Conservation (phyloP, 2,797 vertebrate species). For the Myotis findleyi region DNA sequence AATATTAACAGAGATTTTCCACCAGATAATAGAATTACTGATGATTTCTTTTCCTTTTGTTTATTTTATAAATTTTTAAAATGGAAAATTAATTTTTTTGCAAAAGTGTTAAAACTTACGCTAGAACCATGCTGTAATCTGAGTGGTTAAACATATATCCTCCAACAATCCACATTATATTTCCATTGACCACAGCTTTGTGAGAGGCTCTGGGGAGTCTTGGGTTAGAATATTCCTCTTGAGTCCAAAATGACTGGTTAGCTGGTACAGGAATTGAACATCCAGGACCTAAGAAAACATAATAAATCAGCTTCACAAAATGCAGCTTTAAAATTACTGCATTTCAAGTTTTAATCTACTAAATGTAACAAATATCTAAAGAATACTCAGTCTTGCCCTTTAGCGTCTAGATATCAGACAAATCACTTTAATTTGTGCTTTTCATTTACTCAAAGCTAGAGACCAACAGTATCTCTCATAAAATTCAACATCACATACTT, state of each 20-base stretch:
- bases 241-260: constrained; percentile 95
- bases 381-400: constrained; percentile 22
- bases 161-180: constrained; percentile 97
- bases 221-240: constrained; percentile 89
- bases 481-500: constrained; percentile 57
- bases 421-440: constrained; percentile 36
- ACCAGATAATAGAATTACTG: constrained; percentile 25
- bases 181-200: constrained; percentile 93
- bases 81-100: constrained; percentile 44
- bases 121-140: constrained; percentile 95
- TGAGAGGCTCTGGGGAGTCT: constrained; percentile 95
- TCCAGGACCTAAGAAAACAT: constrained; percentile 90
- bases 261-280: constrained; percentile 94
- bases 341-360: constrained; percentile 59
- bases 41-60: constrained; percentile 15
- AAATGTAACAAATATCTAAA: constrained; percentile 53
- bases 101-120: constrained; percentile 90
- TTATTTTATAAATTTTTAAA: constrained; percentile 56
- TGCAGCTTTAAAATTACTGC: constrained; percentile 40
- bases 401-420: constrained; percentile 30
- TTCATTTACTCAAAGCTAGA: constrained; percentile 53
- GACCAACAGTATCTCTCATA: constrained; percentile 42
- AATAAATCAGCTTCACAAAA: constrained; percentile 63
- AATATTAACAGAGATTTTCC: constrained; percentile 61
- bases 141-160: constrained; percentile 98